phyloP scores from a whole-genome alignment of 1,140 invertebrate genomes.

The Achatina immaculata region DNA sequence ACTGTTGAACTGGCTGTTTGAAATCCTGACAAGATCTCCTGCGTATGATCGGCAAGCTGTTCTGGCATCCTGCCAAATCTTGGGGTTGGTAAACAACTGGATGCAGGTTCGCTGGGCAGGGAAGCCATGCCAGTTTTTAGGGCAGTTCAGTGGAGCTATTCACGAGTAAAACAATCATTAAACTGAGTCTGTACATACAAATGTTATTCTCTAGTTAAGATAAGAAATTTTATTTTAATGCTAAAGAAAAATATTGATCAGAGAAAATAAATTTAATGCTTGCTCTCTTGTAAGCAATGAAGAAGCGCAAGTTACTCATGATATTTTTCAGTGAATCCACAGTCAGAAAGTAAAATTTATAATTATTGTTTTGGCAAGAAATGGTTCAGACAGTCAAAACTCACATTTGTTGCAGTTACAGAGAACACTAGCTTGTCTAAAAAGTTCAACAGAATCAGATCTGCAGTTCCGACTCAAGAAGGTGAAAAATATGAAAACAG shows the following conservation, averaged over 20 bases:
- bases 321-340: neutral
- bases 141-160: constrained; percentile 19
- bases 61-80: constrained; percentile 20
- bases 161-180: no score
- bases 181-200: neutral
- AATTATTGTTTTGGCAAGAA: no score
- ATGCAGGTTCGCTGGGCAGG: neutral
- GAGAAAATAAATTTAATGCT: neutral
- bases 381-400: no score
- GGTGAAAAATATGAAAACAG: no score
- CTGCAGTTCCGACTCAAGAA: no score
- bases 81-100: neutral
- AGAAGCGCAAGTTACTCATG: neutral
- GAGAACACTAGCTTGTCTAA: no score
- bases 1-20: neutral
- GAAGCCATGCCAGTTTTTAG: neutral
- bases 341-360: neutral
- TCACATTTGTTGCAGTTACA: no score
- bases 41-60: neutral
- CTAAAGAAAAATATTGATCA: neutral
- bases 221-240: neutral
- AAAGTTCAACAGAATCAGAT: no score
- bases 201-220: neutral
- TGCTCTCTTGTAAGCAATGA: neutral
- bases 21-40: constrained; percentile 19